Evolutionary conservation across 2,113 vertebrate genomes (phyloP).

Genomic region (Caranx ignobilis): DNA sequence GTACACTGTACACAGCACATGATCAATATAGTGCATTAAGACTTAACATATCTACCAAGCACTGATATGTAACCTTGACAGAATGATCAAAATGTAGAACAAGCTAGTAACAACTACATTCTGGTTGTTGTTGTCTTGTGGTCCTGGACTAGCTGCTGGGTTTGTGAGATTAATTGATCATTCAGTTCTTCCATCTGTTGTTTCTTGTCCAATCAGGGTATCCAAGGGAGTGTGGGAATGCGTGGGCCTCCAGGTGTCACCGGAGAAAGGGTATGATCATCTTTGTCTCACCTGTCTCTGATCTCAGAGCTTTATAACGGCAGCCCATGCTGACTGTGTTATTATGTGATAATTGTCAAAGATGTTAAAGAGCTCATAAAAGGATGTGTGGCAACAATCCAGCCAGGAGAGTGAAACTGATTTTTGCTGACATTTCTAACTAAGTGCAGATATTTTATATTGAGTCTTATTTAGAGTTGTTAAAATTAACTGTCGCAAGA

Average conservation of each 20-base stretch:
- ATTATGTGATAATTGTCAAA: not conserved
- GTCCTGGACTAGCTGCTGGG: not conserved
- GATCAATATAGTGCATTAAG: not conserved
- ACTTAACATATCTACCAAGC: not conserved
- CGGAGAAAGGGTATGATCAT: constrained; percentile 84
- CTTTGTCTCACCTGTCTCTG: not conserved
- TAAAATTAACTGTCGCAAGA: not conserved
- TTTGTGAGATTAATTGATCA: not conserved
- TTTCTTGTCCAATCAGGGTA: constrained; percentile 80
- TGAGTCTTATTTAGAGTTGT: not conserved
- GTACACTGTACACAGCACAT: not conserved
- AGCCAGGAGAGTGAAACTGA: not conserved
- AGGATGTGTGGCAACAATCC: not conserved
- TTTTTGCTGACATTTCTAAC: not conserved
- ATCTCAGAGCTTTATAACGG: not conserved
- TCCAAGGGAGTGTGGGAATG: constrained; percentile 83
- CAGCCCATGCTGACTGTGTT: not conserved
- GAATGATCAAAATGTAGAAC: not conserved
- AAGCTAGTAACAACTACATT: not conserved
- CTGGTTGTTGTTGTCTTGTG: not conserved
- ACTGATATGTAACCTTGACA: not conserved
- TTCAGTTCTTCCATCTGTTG: not conserved
- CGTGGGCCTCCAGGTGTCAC: constrained; percentile 82
- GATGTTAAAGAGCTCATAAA: not conserved
- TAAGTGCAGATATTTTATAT: not conserved